phyloP scores from a whole-genome alignment of 2,888 invertebrate species.

The Parnassius mnemosyne region DNA sequence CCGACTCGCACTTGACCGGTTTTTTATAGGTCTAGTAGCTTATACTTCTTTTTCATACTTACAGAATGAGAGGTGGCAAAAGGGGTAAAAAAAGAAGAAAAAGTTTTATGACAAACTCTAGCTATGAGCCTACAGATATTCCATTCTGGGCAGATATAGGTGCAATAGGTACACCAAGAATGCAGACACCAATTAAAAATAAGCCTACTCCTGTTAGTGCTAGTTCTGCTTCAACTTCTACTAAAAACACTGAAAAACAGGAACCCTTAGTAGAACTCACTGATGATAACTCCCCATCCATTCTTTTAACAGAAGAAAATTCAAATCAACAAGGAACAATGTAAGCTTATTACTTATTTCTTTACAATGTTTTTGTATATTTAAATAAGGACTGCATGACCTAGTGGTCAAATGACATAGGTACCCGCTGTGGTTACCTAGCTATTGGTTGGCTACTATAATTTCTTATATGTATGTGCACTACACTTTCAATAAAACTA shows the following conservation, averaged over 20 bases:
- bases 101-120: no score
- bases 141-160: constrained; percentile 16
- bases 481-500: no score
- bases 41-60: not conserved
- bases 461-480: no score
- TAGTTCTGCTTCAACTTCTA: not conserved
- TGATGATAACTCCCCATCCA: constrained; percentile 13
- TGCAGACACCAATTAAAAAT: not conserved
- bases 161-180: not conserved
- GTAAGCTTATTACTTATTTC: constrained; percentile 1
- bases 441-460: no score
- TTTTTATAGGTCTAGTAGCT: not conserved
- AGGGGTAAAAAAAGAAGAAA: constrained; percentile 2
- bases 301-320: constrained; percentile 6
- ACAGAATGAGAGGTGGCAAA: not conserved
- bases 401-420: no score
- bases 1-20: no score
- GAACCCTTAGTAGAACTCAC: not conserved
- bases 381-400: no score
- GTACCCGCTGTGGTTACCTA: no score
- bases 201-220: not conserved
- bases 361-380: no score
- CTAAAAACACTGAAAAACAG: not conserved
- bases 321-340: not conserved
- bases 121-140: not conserved